Evolutionary conservation across 37 sponge, comb jelly and placozoan genomes (phyloP).

Genomic region (Theonella swinhoei): DNA sequence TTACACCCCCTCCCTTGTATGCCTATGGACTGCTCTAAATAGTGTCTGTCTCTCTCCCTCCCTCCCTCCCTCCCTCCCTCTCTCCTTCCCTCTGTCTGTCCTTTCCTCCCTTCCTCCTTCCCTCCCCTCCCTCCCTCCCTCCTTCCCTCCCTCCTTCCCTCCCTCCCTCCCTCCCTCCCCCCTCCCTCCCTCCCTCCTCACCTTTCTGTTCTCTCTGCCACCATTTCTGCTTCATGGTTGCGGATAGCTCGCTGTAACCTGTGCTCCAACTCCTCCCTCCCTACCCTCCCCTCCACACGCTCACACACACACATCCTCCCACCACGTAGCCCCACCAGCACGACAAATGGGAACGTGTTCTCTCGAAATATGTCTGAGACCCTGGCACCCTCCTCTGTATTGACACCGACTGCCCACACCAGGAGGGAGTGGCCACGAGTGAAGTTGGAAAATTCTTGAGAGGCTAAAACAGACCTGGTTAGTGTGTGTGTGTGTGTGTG

Average conservation of each 20-base stretch:
- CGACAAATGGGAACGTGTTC: conserved; percentile 80
- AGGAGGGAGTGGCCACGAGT: not conserved
- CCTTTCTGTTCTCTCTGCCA: conserved; percentile 74
- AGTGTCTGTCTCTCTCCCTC: conserved; percentile 8
- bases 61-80: not conserved
- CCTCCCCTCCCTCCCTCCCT: not conserved
- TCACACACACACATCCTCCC: conserved; percentile 72
- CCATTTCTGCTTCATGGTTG: conserved; percentile 68
- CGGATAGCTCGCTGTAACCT: conserved; percentile 31
- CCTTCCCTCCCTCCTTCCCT: not conserved
- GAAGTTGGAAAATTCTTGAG: conserved; percentile 47
- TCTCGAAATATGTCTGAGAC: conserved; percentile 75
- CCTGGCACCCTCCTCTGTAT: conserved; percentile 63
- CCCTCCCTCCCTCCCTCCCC: not conserved
- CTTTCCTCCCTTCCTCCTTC: not conserved
- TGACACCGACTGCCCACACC: conserved; percentile 57
- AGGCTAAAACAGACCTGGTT: too few species aligned
- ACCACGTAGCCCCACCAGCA: conserved; percentile 60
- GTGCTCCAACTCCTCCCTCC: conserved; percentile 24
- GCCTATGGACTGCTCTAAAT: too few species aligned
- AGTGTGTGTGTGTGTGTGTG: not conserved
- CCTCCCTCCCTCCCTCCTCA: not conserved
- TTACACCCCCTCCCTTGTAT: too few species aligned
- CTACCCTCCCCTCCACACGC: conserved; percentile 71
- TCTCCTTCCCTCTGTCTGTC: too few species aligned